Percentiles rank a stretch among this genome's conserved stretches.
Evolutionary conservation across 2,797 vertebrate species (phyloP).

Genomic region (Notolabrus celidotus): DNA sequence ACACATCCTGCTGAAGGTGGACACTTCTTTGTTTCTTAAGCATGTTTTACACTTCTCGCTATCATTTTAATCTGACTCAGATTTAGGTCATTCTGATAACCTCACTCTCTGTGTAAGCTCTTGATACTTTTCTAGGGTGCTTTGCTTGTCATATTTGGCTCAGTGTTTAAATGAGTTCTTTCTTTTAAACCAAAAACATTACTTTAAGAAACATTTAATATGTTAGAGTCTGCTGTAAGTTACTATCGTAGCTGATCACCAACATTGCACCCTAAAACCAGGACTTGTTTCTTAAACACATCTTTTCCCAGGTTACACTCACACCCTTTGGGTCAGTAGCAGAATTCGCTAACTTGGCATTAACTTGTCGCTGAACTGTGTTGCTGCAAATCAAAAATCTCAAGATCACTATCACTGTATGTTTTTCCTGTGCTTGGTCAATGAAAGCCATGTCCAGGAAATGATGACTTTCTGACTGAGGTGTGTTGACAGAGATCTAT

Average conservation of each 20-base stretch:
- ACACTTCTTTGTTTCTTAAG: constrained; percentile 36
- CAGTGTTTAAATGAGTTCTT: too few relatives aligned
- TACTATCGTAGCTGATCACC: not conserved
- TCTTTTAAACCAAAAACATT: not conserved
- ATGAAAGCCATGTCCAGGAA: not conserved
- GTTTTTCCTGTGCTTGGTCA: not conserved
- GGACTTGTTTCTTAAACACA: not conserved
- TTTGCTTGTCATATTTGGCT: too few relatives aligned
- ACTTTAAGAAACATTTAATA: not conserved
- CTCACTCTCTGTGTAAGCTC: constrained; percentile 2
- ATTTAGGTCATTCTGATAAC: constrained; percentile 14
- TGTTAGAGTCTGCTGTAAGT: not conserved
- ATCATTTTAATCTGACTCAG: constrained; percentile 1
- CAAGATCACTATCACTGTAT: not conserved
- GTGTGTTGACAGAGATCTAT: not conserved
- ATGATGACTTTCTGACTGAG: not conserved
- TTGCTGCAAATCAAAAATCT: not conserved
- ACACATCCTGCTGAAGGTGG: constrained; percentile 59
- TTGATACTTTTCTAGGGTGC: not conserved
- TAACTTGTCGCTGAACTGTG: not conserved
- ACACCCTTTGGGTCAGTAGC: not conserved
- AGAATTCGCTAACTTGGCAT: not conserved
- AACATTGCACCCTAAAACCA: not conserved
- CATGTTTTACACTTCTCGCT: constrained; percentile 32
- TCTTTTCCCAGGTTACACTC: not conserved